Conservation (phyloP, 1,140 invertebrate species). For the Caenorhabditis latens region DNA sequence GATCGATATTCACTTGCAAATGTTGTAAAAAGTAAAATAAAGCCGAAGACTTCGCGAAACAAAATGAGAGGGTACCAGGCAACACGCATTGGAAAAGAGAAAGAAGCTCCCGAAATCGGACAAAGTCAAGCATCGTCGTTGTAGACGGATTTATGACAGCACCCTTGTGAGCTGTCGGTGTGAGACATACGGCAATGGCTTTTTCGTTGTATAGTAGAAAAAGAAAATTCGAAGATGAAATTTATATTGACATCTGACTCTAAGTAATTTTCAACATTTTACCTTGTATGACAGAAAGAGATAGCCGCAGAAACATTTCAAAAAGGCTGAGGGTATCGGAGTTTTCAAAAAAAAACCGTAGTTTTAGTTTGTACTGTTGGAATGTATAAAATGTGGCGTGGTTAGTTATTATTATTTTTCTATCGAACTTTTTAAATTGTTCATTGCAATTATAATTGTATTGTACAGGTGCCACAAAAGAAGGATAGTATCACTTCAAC, state of each 20-base stretch:
- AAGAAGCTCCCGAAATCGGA: slow-evolving; percentile 16
- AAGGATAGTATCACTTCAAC: slow-evolving; percentile 28
- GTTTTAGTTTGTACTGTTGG: no score
- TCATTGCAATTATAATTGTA: not conserved
- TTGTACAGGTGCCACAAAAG: slow-evolving; percentile 26
- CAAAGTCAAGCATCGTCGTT: not conserved
- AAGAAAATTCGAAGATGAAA: not conserved
- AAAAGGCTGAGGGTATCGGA: no score
- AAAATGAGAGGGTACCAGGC: slow-evolving; percentile 24
- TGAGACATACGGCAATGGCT: not conserved
- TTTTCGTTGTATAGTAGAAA: not conserved
- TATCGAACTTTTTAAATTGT: not conserved
- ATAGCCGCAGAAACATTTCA: no score
- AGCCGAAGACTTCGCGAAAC: not conserved
- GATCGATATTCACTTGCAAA: no score
- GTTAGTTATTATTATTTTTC: no score
- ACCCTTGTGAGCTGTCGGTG: not conserved
- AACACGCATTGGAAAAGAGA: not conserved
- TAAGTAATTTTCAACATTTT: not conserved
- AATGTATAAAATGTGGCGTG: no score
- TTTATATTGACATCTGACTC: not conserved
- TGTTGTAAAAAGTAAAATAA: no score
- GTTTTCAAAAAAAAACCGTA: no score
- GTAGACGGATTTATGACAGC: slow-evolving; percentile 31
- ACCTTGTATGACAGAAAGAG: not conserved